phyloP scores from a whole-genome alignment of 2,888 invertebrate species.

The Sphaeridia pumilis region DNA sequence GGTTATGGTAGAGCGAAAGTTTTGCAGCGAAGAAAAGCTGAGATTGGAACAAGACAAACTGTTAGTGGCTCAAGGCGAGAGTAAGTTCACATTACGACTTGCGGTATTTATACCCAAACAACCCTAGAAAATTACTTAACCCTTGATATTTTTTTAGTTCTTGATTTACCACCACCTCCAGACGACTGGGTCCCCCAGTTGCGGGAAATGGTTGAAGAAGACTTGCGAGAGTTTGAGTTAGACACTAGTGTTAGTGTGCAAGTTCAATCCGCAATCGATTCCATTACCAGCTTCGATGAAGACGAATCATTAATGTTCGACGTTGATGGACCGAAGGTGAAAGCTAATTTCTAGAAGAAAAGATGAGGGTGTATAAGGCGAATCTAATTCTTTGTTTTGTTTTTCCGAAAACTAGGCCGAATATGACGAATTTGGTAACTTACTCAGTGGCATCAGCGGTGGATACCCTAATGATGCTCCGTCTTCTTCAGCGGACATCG shows the following conservation, averaged over 20 bases:
- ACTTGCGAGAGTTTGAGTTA: constrained; percentile 33
- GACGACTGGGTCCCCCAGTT: constrained; percentile 31
- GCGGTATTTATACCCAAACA: background rate
- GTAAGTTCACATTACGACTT: constrained; percentile 15
- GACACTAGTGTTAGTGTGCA: constrained; percentile 34
- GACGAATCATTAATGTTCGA: constrained; percentile 16
- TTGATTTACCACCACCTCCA: constrained; percentile 33
- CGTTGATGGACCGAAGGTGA: background rate
- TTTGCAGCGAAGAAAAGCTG: constrained; percentile 32
- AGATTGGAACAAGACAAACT: constrained; percentile 16
- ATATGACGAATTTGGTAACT: constrained; percentile 35
- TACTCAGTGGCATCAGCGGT: constrained; percentile 21
- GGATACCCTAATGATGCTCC: constrained; percentile 23
- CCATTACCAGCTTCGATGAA: constrained; percentile 33
- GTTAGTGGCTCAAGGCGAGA: constrained; percentile 30
- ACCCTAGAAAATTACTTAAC: constrained; percentile 1
- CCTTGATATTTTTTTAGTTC: constrained; percentile 19
- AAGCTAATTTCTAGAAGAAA: background rate
- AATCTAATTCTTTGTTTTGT: constrained; percentile 7
- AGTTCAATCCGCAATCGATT: constrained; percentile 36
- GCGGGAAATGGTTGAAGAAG: constrained; percentile 33
- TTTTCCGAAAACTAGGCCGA: constrained; percentile 33
- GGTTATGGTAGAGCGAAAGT: constrained; percentile 35
- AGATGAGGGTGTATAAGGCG: background rate
- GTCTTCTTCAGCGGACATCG: constrained; percentile 34